Conservation (phyloP, 2,113 vertebrate species). For the Fulmarus glacialis region DNA sequence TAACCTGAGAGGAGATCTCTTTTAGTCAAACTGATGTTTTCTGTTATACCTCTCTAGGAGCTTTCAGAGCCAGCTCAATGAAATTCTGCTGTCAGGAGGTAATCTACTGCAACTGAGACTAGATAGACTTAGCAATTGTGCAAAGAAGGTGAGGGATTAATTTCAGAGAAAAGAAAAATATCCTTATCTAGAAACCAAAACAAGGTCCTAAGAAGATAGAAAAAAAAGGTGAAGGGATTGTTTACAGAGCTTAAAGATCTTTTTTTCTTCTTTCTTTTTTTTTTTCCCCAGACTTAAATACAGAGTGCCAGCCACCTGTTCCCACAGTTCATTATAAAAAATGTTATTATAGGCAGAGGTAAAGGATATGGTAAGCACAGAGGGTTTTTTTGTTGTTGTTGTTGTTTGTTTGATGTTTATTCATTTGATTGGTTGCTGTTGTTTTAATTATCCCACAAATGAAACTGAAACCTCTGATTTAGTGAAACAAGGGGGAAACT, state of each 20-base stretch:
- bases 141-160: background rate
- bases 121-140: background rate
- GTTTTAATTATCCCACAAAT: background rate
- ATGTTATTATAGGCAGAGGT: background rate
- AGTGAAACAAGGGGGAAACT: background rate
- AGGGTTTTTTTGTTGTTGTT: accelerated
- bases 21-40: background rate
- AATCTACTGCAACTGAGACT: background rate
- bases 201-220: background rate
- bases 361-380: background rate
- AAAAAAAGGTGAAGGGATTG: background rate
- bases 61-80: background rate
- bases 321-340: background rate
- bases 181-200: background rate
- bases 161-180: background rate
- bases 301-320: background rate
- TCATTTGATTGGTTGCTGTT: background rate
- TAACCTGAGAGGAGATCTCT: background rate
- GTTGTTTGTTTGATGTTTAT: background rate
- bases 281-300: background rate
- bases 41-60: background rate
- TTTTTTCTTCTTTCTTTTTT: background rate
- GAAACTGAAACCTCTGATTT: background rate
- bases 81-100: constrained; percentile 1
- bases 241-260: background rate